phyloP scores from a whole-genome alignment of 2,113 vertebrate genomes.

The Oryzias celebensis region DNA sequence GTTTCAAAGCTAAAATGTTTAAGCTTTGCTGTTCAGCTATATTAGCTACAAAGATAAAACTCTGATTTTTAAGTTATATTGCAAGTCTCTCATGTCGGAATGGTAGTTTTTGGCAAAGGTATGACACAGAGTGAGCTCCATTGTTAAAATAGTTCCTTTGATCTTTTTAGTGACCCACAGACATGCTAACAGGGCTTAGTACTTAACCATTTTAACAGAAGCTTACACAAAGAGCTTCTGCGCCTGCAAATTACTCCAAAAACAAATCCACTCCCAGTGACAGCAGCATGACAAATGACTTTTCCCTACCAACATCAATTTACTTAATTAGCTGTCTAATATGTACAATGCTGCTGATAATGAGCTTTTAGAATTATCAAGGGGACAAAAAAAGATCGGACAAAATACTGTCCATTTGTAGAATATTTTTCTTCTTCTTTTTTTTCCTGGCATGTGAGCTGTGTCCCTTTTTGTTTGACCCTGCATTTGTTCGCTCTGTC shows the following conservation, averaged over 20 bases:
- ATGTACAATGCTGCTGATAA: neutral
- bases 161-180: slow-evolving; percentile 24
- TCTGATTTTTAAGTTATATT: too few species aligned
- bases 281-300: slow-evolving; percentile 5
- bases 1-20: too few species aligned
- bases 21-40: too few species aligned
- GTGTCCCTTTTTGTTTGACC: slow-evolving; percentile 48
- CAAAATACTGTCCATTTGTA: neutral
- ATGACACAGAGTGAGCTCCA: too few species aligned
- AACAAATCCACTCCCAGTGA: slow-evolving; percentile 7
- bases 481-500: slow-evolving; percentile 50
- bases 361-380: too few species aligned
- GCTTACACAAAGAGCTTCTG: slow-evolving; percentile 8
- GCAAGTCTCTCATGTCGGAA: too few species aligned
- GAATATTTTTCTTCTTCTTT: neutral
- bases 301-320: neutral
- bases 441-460: neutral
- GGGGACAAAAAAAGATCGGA: neutral
- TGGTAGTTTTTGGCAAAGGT: too few species aligned
- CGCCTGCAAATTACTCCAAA: slow-evolving; percentile 5
- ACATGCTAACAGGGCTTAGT: neutral
- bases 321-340: slow-evolving; percentile 3
- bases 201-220: too few species aligned
- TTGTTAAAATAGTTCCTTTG: neutral
- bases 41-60: too few species aligned